Base-by-base conservation (phyloP, 2,113 vertebrate species). In the Tetrax tetrax region DNA sequence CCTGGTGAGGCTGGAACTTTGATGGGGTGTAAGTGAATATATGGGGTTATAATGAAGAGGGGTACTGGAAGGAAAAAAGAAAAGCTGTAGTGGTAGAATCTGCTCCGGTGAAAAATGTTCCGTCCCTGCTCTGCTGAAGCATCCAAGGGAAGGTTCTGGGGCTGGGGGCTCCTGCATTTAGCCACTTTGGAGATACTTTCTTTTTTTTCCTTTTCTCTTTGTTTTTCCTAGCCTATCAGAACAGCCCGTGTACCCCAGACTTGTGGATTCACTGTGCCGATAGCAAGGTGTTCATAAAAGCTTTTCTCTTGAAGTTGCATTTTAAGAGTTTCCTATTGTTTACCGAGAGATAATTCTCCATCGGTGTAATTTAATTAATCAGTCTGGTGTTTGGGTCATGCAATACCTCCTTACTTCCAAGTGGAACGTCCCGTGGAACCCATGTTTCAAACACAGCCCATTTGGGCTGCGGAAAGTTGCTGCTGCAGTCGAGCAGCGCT, bases 391-490 rank as follows among this genome's bases (percentile, higher is more conserved):
- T 35, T 24, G 12, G 25, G 57, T 65, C n/a, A 3, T 38, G 37
- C 28, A 11, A 1, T 16, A 38, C 33, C 56, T 85, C 33, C 76
- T 76, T 23, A 4, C 21, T 79, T 80, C 48, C 23, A 45, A 45
- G 68, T 10, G 10, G 59, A 56, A 13, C 27, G 9, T 43, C 65
- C 51, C 54, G 31, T 35, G 51, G 59, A n/a, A 22, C 51, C 43
- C n/a, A n/a, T 1, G 0, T 35, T 74, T 74, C n/a, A 37, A n/a
- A 50, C 10, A 5, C 13, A 35, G n/a, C 47, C 63, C 5, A 0
- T 25, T 75, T 22, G 51, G 41, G 35, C 76, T 27, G 12, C 12
- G 18, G 5, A 25, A 43, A 31, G 14, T 18, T 70, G 31, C 29
- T 86, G 37, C 22, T 59, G 35, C 50, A 63, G 28, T 23, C 0